phyloP scores from a whole-genome alignment of 2,113 vertebrate genomes.

The Tragelaphus buxtoni region DNA sequence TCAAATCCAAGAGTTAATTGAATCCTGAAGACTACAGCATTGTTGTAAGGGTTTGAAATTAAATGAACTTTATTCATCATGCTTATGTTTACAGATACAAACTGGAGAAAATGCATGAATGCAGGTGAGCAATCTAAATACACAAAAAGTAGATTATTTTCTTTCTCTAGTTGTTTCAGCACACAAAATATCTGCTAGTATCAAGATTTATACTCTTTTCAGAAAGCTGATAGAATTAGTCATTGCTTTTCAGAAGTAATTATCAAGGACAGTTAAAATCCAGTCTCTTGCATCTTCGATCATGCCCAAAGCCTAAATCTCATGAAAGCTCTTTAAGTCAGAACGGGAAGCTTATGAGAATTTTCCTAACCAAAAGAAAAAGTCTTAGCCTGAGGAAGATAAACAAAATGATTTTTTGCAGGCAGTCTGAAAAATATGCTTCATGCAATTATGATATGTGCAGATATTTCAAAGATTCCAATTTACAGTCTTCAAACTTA shows the following conservation, averaged over 20 bases:
- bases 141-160: not conserved
- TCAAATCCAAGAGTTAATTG: not conserved
- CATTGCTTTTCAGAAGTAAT: constrained; percentile 58
- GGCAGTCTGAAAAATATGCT: constrained; percentile 40
- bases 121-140: not conserved
- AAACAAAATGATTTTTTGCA: constrained; percentile 62
- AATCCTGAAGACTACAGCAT: not conserved
- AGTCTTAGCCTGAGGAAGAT: constrained; percentile 27
- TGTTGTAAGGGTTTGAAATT: not conserved
- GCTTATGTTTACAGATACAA: not conserved
- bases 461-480: constrained; percentile 58
- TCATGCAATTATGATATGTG: constrained; percentile 46
- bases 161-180: constrained; percentile 16
- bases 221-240: constrained; percentile 43
- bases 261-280: constrained; percentile 41
- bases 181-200: constrained; percentile 5
- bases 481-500: constrained; percentile 38
- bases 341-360: constrained; percentile 42
- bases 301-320: constrained; percentile 57
- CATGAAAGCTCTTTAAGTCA: constrained; percentile 54
- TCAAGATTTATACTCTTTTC: constrained; percentile 41
- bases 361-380: not conserved
- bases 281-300: constrained; percentile 39
- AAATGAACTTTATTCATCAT: not conserved
- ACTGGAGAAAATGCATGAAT: not conserved